Conservation (phyloP, 2,113 vertebrate species). For the Pterocles gutturalis region DNA sequence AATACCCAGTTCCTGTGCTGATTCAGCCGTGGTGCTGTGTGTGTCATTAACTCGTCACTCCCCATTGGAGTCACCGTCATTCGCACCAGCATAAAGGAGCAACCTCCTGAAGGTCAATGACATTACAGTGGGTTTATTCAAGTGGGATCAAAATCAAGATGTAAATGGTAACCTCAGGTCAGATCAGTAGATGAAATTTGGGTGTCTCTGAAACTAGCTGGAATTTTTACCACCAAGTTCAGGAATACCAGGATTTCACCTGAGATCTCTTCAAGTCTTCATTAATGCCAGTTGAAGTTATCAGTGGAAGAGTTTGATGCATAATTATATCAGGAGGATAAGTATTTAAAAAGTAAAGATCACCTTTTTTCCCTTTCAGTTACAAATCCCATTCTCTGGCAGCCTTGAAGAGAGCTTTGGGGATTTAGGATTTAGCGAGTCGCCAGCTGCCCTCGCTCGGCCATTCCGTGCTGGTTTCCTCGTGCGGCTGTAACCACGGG, state of each 20-base stretch:
- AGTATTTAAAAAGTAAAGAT: neutral
- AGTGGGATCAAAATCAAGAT: neutral
- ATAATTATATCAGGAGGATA: neutral
- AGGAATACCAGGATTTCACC: neutral
- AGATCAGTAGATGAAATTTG: neutral
- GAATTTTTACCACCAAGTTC: neutral
- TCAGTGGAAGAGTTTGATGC: neutral
- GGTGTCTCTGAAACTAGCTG: neutral
- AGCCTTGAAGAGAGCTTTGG: neutral
- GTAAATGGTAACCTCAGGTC: neutral
- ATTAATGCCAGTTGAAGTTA: neutral
- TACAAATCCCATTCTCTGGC: neutral
- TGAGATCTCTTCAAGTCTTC: neutral
- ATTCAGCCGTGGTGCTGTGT: neutral
- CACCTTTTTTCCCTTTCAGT: neutral
- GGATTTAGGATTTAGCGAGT: constrained; percentile 1
- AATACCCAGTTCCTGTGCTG: neutral
- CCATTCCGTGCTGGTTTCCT: neutral
- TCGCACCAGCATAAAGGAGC: neutral
- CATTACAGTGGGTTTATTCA: neutral
- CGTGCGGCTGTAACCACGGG: neutral
- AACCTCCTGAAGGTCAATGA: neutral
- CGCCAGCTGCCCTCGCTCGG: neutral
- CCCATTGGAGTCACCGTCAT: neutral
- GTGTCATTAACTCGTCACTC: neutral